Evolutionary conservation across 2,888 invertebrate genomes (phyloP), one percentile per base, ranked within the genome.

Genomic region (Cheilosia urbana): DNA sequence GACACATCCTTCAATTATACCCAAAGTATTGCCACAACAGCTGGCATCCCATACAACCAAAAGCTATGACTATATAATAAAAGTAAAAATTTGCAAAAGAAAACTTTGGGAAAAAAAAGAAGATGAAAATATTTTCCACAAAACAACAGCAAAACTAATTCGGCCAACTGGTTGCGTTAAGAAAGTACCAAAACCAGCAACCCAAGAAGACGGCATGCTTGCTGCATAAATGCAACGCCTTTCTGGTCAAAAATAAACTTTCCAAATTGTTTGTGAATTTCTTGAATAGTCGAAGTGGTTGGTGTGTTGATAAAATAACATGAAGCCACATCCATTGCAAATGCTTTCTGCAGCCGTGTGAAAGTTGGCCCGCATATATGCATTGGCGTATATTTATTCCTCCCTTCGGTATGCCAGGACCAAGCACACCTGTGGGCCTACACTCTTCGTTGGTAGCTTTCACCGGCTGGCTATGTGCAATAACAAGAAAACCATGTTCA

Each of bases 181-280:
- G 19, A 62, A 27, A 53, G 55, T 37, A 37, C 37, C 37, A 37
- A 27, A 66, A 58, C 27, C 72, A 51, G 62, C 60, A 65, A 53
- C 62, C 51, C 34, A 47, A 60, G 47, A 45, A 49, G 24, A 51
- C 60, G 40, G 37, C 62, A 51, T 37, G 27, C 30, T 27, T 19
- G n/a, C 40, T 51, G 30, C 51, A 40, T 51, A 66, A 85, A 68
- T 55, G 55, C 60, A 57, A 65, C 76, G 66, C 69, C 85, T 77
- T 85, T 85, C 49, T 85, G 85, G 85, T 81, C 81, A 81, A 72
- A 72, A 80, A 85, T 85, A 80, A 85, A 85, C 81, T 85, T 85
- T 77, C 27, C 47, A 75, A 85, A 85, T 85, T 81, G 66, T 69
- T 85, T 85, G 85, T 19, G 63, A 76, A 85, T 85, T 72, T 85